Base-by-base conservation (phyloP, 2,888 invertebrate species). In the Agrotis exclamationis region DNA sequence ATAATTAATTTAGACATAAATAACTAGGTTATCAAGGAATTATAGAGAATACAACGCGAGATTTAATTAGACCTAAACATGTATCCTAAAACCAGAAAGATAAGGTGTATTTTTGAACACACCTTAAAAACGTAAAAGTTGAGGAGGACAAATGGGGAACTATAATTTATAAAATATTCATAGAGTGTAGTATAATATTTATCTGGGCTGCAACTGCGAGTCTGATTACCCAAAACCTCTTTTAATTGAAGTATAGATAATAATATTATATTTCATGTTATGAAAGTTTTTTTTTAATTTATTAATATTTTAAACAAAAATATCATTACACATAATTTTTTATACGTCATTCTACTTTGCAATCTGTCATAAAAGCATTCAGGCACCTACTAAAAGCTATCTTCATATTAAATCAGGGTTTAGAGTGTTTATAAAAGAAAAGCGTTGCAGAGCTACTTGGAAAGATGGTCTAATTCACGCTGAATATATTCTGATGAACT, bases 11-110 rank as follows among this genome's bases (percentile, higher is more conserved):
- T 51, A 64, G 11, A 74, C 60, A 53, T 68, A 56, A 47, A 63
- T 51, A 57, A 60, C 65, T 74, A 71, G 39, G n/a, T 57, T 73
- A 70, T 20, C 62, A 64, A 64, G 58, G 53, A 53, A 57, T n/a
- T 65, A 79, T 66, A 63, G 28, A 66, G 63, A 71, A 68, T 77
- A 70, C 54, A 63, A 74, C 74, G 70, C 70, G 64, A 69, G 63
- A 74, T 74, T 79, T 63, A 74, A 79, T 74, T 69, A 74, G 69
- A 59, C 63, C 39, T 54, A 9, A 58, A 24, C 18, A 44, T 18
- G 44, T 60, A 63, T 57, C 24, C 11, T 45, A 39, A 39, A 62
- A 20, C 5, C 47, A 59, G 20, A 22, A 20, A 14, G 3, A 50
- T 51, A 48, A n/a, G 4, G 33, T 58, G 28, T 65, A 58, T 44